phyloP scores from a whole-genome alignment of 2,888 invertebrate species.

The Acanthococcus lagerstroemiae region DNA sequence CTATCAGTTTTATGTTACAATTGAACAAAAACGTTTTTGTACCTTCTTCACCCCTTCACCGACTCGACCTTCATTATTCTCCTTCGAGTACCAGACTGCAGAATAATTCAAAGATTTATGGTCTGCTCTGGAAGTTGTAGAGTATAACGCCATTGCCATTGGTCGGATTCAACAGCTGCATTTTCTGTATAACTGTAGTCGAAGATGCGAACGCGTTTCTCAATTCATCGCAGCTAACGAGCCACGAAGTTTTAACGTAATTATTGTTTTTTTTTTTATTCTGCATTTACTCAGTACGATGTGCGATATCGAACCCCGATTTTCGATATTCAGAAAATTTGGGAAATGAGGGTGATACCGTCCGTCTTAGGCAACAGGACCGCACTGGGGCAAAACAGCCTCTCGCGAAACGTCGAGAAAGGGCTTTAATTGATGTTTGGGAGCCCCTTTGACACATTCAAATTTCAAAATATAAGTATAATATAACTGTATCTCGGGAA shows the following conservation, averaged over 20 bases:
- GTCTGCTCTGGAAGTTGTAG: not conserved
- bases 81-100: conserved; percentile 19
- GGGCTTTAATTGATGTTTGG: too few relatives aligned
- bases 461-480: too few relatives aligned
- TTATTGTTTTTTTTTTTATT: not conserved
- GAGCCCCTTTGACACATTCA: too few relatives aligned
- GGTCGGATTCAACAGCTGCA: conserved; percentile 16
- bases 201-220: not conserved
- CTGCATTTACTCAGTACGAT: too few relatives aligned
- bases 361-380: too few relatives aligned
- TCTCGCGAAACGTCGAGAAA: too few relatives aligned
- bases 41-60: conserved; percentile 3
- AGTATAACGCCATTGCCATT: not conserved
- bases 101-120: conserved; percentile 26
- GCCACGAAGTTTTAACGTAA: conserved; percentile 1
- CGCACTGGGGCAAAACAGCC: too few relatives aligned
- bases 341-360: too few relatives aligned
- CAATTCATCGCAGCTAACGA: conserved; percentile 4
- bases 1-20: conserved; percentile 15
- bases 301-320: too few relatives aligned
- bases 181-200: not conserved
- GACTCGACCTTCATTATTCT: not conserved
- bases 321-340: too few relatives aligned
- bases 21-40: not conserved
- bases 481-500: too few relatives aligned